These are phyloP conservation scores for Hydractinia symbiolongicarpus DNA, from an alignment of 30 jellyfish, hydroid and myxozoan species.

Conservation along the genomic window DNA sequence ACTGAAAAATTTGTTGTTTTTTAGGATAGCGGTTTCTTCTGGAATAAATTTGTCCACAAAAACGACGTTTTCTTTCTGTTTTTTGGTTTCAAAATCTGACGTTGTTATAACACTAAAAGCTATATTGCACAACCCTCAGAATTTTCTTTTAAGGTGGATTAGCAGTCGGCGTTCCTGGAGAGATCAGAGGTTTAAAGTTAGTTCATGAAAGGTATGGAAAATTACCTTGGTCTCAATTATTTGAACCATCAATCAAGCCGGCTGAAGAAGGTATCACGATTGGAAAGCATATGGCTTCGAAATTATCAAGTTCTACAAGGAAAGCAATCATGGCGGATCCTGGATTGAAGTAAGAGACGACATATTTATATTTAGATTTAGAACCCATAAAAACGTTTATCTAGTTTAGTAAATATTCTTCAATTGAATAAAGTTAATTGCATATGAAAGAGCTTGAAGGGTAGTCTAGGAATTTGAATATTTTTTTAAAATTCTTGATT, in stretches of 20 bases:
- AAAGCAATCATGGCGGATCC: constrained; percentile 43
- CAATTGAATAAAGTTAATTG: too few species aligned
- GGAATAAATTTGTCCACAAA: neutral
- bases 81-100: neutral
- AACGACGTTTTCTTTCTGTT: neutral
- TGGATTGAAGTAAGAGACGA: constrained; percentile 41
- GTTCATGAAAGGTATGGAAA: constrained; percentile 50
- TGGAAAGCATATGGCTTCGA: constrained; percentile 33
- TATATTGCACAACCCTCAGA: neutral
- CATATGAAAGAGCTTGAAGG: too few species aligned
- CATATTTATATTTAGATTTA: too few species aligned
- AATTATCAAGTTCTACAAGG: constrained; percentile 8
- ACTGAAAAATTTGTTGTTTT: neutral
- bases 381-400: too few species aligned
- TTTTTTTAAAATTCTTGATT: too few species aligned
- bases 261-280: constrained; percentile 43
- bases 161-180: constrained; percentile 65
- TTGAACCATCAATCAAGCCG: constrained; percentile 44
- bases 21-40: neutral
- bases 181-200: constrained; percentile 30
- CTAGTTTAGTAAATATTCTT: too few species aligned
- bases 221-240: constrained; percentile 34
- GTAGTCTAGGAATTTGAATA: too few species aligned
- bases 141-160: constrained; percentile 32
- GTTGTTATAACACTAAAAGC: neutral